These are phyloP conservation scores for Peromyscus eremicus DNA, from an alignment of 2,797 vertebrate species.

Conservation along the genomic window DNA sequence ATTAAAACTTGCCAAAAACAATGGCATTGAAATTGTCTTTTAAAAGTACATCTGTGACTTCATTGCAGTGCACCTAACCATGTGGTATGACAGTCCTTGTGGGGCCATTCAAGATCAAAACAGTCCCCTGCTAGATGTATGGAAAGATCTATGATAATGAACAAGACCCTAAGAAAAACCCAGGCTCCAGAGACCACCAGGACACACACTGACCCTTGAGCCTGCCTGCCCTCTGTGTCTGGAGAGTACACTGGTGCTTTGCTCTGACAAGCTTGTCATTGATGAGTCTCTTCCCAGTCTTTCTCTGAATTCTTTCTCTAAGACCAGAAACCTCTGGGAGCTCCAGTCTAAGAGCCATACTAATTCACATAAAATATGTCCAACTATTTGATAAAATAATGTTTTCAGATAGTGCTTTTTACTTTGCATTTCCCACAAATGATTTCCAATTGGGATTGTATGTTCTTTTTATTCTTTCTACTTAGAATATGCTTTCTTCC, in stretches of 20 bases:
- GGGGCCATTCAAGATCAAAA: neutral
- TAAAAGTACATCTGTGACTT: neutral
- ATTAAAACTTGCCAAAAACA: neutral
- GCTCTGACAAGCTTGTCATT: neutral
- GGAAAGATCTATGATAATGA: neutral
- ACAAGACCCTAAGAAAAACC: neutral
- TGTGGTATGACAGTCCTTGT: neutral
- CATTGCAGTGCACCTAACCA: neutral
- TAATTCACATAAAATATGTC: neutral
- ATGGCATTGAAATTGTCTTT: neutral
- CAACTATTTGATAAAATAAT: conserved; percentile 25
- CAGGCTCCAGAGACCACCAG: neutral
- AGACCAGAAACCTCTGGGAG: neutral
- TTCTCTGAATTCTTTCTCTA: neutral
- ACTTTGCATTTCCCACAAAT: conserved; percentile 28
- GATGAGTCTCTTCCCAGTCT: neutral
- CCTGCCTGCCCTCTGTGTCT: neutral
- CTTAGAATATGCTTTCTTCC: neutral
- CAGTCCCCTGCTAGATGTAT: neutral
- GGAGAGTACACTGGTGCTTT: neutral
- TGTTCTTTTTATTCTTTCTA: neutral
- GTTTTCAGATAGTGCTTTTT: neutral
- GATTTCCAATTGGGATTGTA: neutral
- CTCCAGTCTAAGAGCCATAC: neutral
- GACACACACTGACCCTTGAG: neutral